Evolutionary conservation across 2,797 vertebrate species (phyloP).

Genomic region (Bovichtus diacanthus): DNA sequence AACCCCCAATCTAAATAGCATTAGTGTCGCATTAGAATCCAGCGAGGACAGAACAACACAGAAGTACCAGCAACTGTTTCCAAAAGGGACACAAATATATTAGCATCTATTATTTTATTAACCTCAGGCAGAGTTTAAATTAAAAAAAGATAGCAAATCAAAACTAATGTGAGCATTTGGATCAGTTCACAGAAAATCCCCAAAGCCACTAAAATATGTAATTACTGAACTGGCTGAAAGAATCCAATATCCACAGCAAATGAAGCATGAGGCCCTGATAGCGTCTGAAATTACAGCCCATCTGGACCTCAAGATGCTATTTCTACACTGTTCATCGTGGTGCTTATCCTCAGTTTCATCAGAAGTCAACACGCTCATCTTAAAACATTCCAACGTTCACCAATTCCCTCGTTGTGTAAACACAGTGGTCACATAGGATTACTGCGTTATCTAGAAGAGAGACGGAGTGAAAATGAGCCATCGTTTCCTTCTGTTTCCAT

Average conservation of each 20-base stretch:
- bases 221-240: constrained; percentile 45
- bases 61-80: background rate
- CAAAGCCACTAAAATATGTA: constrained; percentile 37
- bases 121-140: constrained; percentile 14
- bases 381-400: background rate
- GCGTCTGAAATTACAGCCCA: constrained; percentile 46
- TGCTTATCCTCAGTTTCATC: constrained; percentile 14
- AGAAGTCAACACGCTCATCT: constrained; percentile 7
- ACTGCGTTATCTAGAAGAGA: constrained; percentile 1
- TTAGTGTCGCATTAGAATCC: background rate
- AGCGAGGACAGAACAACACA: background rate
- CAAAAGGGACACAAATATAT: background rate
- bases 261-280: constrained; percentile 48
- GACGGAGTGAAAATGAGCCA: background rate
- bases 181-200: constrained; percentile 39
- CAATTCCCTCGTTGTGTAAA: constrained; percentile 1
- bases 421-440: background rate
- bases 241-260: constrained; percentile 58
- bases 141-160: constrained; percentile 15
- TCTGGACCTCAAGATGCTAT: constrained; percentile 50
- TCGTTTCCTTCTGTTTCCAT: constrained; percentile 30
- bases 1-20: background rate
- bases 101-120: constrained; percentile 11
- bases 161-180: constrained; percentile 12
- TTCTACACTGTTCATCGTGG: constrained; percentile 29